Evolutionary conservation across 2,888 invertebrate species (phyloP), one percentile per base, ranked within the genome.

Genomic region (Agrochola litura): DNA sequence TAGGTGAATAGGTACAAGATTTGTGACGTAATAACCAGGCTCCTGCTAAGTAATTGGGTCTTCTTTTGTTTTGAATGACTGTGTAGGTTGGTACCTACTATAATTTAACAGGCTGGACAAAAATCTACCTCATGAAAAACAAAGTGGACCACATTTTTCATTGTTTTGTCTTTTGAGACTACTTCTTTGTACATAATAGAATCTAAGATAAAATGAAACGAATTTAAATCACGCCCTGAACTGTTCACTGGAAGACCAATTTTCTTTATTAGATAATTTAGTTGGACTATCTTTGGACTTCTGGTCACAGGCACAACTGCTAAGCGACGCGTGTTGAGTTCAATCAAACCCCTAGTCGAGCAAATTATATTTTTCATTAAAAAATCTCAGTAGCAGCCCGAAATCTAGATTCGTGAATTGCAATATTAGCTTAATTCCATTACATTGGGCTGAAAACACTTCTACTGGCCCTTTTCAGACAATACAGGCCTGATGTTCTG

Each of bases 41-140:
- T 64, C 25, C 14, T 5, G 30, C 41, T 52, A 52, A 77, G 64
- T 77, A 77, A 77, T 65, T 70, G 77, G 37, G 22, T 22, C 37
- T 37, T 37, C n/a, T 61, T 61, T 77, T 74, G 56, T 74, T 73
- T 46, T 6, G 22, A 60, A 56, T n/a, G 56, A 25, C 6, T n/a
- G n/a, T n/a, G n/a, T 56, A 56, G 10, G 10, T 54, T 52, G 19
- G 22, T n/a, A 56, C 56, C n/a, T 12, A 12, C n/a, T n/a, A 12
- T n/a, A 5, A 56, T 56, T 56, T 12, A n/a, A 14, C 56, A 25
- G n/a, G n/a, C 56, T 25, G 6, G 6, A 12, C 56, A 56, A 56
- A n/a, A 56, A 56, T 56, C 14, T 56, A 25, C 25, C 56, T n/a
- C 1, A 56, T 6, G 12, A 25, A 54, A 56, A 12, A 12, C 25